A percentile compares a stretch with the other conserved stretches of the same genome.
Conservation (phyloP, 30 jellyfish, hydroid and myxozoan species). For the Mastigias papua region DNA sequence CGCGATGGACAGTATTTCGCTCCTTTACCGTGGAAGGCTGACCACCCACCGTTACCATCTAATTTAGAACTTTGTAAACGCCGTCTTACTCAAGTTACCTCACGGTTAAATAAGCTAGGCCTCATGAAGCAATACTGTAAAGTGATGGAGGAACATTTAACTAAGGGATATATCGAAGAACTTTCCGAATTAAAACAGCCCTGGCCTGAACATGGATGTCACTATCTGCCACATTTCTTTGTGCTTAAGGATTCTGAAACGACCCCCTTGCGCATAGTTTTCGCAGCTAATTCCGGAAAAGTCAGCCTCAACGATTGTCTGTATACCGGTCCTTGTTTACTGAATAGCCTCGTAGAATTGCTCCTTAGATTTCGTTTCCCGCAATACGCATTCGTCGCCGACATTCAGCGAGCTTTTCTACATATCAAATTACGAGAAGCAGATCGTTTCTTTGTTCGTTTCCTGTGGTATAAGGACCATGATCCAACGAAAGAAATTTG, state of each 20-base stretch:
- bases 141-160: constrained; percentile 40
- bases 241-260: constrained; percentile 52
- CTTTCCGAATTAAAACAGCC: constrained; percentile 15
- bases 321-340: constrained; percentile 47
- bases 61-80: constrained; percentile 49
- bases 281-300: constrained; percentile 37
- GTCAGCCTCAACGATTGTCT: constrained; percentile 57
- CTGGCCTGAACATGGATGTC: constrained; percentile 57
- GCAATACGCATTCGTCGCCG: constrained; percentile 58
- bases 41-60: constrained; percentile 69
- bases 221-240: constrained; percentile 43
- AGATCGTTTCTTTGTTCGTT: constrained; percentile 45
- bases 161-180: constrained; percentile 44
- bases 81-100: constrained; percentile 28
- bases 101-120: constrained; percentile 45
- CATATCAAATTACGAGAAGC: constrained; percentile 30
- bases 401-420: constrained; percentile 34
- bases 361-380: constrained; percentile 43
- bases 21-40: constrained; percentile 59
- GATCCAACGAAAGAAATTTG: constrained; percentile 51
- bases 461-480: constrained; percentile 51
- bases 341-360: constrained; percentile 35
- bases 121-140: constrained; percentile 10
- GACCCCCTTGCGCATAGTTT: constrained; percentile 48
- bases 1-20: constrained; percentile 41